Conservation (phyloP, 2,888 invertebrate genomes). For the Lepidonotus clava region DNA sequence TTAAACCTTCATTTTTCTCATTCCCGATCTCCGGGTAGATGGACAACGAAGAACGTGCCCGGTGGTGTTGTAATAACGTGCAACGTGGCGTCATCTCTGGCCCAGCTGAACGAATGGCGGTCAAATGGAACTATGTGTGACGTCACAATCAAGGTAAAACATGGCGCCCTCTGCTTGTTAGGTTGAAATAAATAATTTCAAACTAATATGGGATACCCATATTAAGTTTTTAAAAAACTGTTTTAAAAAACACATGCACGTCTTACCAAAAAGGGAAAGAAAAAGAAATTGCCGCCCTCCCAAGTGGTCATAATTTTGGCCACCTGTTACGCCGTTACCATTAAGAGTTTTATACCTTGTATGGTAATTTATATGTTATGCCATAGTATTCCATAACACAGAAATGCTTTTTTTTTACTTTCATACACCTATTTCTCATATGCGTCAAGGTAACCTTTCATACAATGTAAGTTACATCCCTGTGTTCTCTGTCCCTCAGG, state of each 20-base stretch:
- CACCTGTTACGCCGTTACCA: too few species aligned
- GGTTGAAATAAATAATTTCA: not conserved
- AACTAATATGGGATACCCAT: not conserved
- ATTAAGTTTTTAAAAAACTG: not conserved
- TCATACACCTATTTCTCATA: not conserved
- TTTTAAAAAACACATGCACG: not conserved
- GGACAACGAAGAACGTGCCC: not conserved
- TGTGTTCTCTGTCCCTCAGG: not conserved
- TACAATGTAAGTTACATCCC: not conserved
- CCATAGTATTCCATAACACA: not conserved
- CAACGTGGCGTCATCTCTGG: not conserved
- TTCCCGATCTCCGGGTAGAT: too few species aligned
- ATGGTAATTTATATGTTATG: not conserved
- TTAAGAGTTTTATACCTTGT: not conserved
- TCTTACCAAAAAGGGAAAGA: not conserved
- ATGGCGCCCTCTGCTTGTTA: not conserved
- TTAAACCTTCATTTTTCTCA: too few species aligned
- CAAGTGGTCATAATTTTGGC: too few species aligned
- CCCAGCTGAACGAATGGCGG: slow-evolving; percentile 19
- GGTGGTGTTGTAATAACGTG: not conserved
- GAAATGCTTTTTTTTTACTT: not conserved
- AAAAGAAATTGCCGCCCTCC: too few species aligned
- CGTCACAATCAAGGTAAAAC: slow-evolving; percentile 6
- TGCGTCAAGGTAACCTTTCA: not conserved
- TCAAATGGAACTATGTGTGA: not conserved